phyloP scores from a whole-genome alignment of 2,888 invertebrate genomes.

The Pollenia griseotomentosa region DNA sequence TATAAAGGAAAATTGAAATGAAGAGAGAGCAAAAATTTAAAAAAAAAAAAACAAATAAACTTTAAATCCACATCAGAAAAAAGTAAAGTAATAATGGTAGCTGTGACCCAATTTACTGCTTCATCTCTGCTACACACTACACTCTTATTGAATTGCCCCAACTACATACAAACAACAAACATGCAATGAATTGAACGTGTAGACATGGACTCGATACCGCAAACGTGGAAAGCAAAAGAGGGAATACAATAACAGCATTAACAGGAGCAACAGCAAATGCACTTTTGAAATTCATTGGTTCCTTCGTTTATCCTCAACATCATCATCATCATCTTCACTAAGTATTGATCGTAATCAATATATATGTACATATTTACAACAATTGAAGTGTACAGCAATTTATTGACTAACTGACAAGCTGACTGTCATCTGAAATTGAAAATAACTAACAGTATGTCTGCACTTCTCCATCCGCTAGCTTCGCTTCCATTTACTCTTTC shows the following conservation, averaged over 20 bases:
- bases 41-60: constrained; percentile 22
- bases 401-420: constrained; percentile 54
- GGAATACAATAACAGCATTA: constrained; percentile 28
- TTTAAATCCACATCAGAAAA: constrained; percentile 46
- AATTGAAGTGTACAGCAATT: constrained; percentile 36
- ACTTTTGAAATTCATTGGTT: constrained; percentile 50
- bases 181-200: neutral
- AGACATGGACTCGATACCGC: constrained; percentile 21
- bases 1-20: constrained; percentile 36
- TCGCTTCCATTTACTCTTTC: neutral
- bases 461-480: neutral
- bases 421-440: constrained; percentile 40
- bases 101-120: constrained; percentile 68
- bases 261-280: constrained; percentile 35
- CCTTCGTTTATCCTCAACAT: neutral
- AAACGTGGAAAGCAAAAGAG: constrained; percentile 21
- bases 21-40: constrained; percentile 10
- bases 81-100: constrained; percentile 51
- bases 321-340: constrained; percentile 29
- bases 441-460: constrained; percentile 37
- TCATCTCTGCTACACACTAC: constrained; percentile 36
- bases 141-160: constrained; percentile 59
- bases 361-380: constrained; percentile 25
- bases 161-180: constrained; percentile 6
- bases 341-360: constrained; percentile 58